Conservation (phyloP, 2,113 vertebrate genomes). For the Neogobius melanostomus region DNA sequence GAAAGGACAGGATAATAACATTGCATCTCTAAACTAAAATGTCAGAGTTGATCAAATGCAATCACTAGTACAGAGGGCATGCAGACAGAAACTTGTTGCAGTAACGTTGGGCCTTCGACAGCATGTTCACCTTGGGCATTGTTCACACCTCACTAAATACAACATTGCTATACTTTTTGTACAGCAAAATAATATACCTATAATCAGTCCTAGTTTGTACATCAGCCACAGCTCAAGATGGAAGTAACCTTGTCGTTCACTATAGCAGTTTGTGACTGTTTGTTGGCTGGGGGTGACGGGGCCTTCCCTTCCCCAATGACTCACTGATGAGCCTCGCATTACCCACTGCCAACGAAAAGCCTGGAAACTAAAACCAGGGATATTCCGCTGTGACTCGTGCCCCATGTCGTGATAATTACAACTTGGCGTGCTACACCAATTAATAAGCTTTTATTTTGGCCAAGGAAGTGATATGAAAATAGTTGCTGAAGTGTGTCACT, state of each 20-base stretch:
- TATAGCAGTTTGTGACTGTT: constrained; percentile 33
- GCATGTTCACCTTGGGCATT: too few relatives aligned
- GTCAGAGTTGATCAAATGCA: too few relatives aligned
- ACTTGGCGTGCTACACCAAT: constrained; percentile 33
- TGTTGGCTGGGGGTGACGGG: constrained; percentile 43
- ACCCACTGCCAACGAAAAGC: constrained; percentile 37
- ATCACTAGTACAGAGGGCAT: too few relatives aligned
- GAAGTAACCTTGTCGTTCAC: constrained; percentile 15
- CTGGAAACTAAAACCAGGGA: constrained; percentile 54
- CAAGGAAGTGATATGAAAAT: constrained; percentile 51
- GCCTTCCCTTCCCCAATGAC: constrained; percentile 49
- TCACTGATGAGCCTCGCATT: constrained; percentile 54
- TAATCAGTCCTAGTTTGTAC: too few relatives aligned
- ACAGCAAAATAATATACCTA: too few relatives aligned
- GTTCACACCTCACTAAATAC: too few relatives aligned
- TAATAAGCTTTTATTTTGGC: constrained; percentile 41
- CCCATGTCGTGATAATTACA: constrained; percentile 61
- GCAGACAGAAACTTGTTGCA: too few relatives aligned
- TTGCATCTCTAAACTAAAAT: too few relatives aligned
- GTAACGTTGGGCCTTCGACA: too few relatives aligned
- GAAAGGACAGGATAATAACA: too few relatives aligned
- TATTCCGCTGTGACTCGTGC: constrained; percentile 55
- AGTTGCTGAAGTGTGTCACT: constrained; percentile 31
- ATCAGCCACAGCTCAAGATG: not conserved
- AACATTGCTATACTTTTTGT: too few relatives aligned